phyloP scores from a whole-genome alignment of 2,888 invertebrate species.

The Atethmia centrago region DNA sequence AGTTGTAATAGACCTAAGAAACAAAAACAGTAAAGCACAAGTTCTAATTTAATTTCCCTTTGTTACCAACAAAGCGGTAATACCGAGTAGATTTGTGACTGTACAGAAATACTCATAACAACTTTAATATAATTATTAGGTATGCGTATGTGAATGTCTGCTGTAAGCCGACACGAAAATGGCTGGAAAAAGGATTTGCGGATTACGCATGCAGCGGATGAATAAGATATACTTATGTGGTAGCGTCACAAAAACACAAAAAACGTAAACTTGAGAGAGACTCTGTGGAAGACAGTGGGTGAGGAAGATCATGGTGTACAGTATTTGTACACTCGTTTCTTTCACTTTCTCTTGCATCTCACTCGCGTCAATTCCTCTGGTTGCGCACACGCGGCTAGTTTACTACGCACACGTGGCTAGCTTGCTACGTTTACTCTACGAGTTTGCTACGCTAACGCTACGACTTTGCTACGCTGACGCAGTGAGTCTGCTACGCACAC shows the following conservation, averaged over 20 bases:
- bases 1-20: conserved; percentile 42
- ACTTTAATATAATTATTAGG: conserved; percentile 23
- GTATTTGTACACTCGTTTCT: neutral
- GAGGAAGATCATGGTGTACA: neutral
- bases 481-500: neutral
- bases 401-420: neutral
- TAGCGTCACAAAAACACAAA: neutral
- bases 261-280: neutral
- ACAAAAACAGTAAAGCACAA: conserved; percentile 33
- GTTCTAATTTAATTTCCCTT: conserved; percentile 53
- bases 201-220: neutral
- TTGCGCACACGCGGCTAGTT: neutral
- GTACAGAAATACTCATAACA: conserved; percentile 31
- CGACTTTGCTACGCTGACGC: no score
- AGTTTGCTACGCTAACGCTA: neutral
- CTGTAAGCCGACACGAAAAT: neutral
- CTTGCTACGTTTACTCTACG: no score
- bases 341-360: neutral
- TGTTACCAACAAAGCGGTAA: conserved; percentile 40
- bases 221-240: neutral
- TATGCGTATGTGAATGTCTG: conserved; percentile 12
- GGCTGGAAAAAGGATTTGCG: neutral
- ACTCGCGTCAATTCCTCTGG: neutral
- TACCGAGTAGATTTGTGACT: conserved; percentile 42
- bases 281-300: neutral